Conservation (phyloP, 2,113 vertebrate species). For the Recurvirostra avosetta region DNA sequence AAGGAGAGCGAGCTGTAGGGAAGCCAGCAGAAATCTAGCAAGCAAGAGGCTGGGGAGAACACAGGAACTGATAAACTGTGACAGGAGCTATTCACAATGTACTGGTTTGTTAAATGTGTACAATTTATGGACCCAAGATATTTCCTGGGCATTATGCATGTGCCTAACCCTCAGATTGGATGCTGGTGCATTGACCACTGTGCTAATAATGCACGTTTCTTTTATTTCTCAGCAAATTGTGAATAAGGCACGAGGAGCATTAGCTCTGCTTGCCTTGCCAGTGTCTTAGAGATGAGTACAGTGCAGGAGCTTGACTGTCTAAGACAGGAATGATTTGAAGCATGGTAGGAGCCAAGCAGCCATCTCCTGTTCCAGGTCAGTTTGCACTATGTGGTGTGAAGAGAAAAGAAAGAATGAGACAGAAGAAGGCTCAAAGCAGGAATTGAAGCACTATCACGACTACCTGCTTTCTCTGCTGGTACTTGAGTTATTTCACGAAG, state of each 20-base stretch:
- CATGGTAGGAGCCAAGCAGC: background rate
- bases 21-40: background rate
- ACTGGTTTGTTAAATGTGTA: background rate
- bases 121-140: background rate
- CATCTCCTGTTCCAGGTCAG: background rate
- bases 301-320: background rate
- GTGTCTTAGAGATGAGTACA: background rate
- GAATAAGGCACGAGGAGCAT: background rate
- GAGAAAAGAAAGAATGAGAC: background rate
- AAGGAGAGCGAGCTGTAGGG: background rate
- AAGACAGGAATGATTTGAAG: background rate
- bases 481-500: background rate
- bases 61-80: background rate
- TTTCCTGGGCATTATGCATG: background rate
- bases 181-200: background rate
- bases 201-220: accelerated
- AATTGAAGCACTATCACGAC: background rate
- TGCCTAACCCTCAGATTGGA: background rate
- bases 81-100: background rate
- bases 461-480: background rate
- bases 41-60: background rate
- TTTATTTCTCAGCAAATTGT: background rate
- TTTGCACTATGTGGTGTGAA: background rate
- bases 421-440: background rate
- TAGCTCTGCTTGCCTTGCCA: background rate